These are phyloP conservation scores for Rhabdomys pumilio DNA, from an alignment of 2,797 vertebrate species.

Conservation along the genomic window DNA sequence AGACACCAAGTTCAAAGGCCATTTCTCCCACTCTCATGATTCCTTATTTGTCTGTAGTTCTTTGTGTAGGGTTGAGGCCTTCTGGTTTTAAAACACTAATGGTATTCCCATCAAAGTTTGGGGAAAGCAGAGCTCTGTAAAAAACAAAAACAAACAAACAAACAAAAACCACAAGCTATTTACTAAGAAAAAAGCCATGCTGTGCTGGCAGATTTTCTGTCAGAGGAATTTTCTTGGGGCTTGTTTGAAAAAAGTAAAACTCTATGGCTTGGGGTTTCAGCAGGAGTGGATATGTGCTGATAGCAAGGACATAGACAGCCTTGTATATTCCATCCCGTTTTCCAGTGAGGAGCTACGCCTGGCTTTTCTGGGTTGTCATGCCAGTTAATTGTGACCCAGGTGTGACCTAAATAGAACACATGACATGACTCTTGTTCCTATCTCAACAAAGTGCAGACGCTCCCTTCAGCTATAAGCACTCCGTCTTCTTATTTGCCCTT, in stretches of 20 bases:
- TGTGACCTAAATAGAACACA: neutral
- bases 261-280: neutral
- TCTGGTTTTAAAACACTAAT: conserved; percentile 20
- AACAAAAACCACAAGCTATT: neutral
- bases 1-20: neutral
- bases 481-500: neutral
- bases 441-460: neutral
- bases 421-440: neutral
- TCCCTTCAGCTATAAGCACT: neutral
- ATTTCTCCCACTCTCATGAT: neutral
- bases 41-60: neutral
- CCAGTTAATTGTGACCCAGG: neutral
- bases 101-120: neutral
- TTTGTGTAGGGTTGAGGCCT: neutral
- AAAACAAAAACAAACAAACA: neutral
- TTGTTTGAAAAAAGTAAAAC: neutral
- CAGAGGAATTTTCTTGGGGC: neutral
- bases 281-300: neutral
- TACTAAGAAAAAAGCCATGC: neutral
- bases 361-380: neutral
- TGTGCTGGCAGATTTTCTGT: neutral
- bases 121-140: neutral
- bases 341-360: neutral
- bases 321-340: neutral
- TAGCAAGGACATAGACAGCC: neutral